phyloP scores from a whole-genome alignment of 1,140 invertebrate species.

The Sitophilus oryzae region DNA sequence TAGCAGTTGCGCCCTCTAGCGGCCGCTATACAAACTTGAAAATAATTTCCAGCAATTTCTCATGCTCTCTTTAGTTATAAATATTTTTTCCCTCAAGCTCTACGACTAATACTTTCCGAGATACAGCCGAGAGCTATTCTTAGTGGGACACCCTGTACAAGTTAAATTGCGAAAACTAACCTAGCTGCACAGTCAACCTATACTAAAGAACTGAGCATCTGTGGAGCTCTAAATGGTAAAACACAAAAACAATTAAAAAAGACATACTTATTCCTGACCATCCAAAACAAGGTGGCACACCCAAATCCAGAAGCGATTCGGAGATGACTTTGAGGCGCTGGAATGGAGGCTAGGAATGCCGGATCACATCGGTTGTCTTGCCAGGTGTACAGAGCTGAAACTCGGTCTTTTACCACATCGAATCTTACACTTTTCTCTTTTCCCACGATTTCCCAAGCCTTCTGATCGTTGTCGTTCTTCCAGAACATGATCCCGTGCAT shows the following conservation, averaged over 20 bases:
- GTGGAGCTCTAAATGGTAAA: too few species aligned
- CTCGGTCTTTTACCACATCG: conserved; percentile 54
- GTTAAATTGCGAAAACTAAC: too few species aligned
- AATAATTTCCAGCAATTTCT: too few species aligned
- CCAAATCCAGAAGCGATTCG: conserved; percentile 74
- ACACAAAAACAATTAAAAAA: background rate
- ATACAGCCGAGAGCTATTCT: too few species aligned
- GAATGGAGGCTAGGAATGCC: conserved; percentile 65
- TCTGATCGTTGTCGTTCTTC: conserved; percentile 49
- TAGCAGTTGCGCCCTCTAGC: too few species aligned
- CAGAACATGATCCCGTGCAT: conserved; percentile 87
- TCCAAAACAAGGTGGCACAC: conserved; percentile 79
- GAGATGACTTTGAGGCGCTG: conserved; percentile 65
- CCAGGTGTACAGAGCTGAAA: conserved; percentile 75
- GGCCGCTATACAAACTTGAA: too few species aligned
- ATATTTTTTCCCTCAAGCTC: too few species aligned
- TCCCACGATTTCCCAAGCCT: conserved; percentile 54
- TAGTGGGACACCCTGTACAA: too few species aligned
- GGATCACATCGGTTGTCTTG: conserved; percentile 74
- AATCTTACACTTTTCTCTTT: conserved; percentile 54
- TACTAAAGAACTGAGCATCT: too few species aligned
- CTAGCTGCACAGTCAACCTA: too few species aligned
- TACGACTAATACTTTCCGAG: too few species aligned
- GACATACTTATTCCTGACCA: conserved; percentile 58
- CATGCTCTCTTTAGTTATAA: too few species aligned